Conservation (phyloP, 2,888 invertebrate species). For the Nasonia oneida region DNA sequence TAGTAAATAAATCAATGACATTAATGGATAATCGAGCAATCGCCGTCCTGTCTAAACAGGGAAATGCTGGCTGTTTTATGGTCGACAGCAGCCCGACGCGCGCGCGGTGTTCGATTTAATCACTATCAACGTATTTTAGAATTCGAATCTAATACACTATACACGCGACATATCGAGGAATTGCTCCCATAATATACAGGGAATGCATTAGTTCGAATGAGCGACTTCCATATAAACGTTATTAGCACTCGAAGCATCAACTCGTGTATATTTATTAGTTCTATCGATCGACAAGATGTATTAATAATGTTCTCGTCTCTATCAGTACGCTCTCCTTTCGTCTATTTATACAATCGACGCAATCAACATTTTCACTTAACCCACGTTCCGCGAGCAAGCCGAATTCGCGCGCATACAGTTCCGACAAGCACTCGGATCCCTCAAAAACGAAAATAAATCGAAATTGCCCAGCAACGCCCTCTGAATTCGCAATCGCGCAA, state of each 20-base stretch:
- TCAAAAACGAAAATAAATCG: neutral
- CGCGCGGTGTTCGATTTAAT: neutral
- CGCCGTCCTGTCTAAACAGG: neutral
- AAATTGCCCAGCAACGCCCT: neutral
- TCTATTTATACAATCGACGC: neutral
- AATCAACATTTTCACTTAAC: too few relatives aligned
- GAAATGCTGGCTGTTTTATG: neutral
- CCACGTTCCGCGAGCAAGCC: too few relatives aligned
- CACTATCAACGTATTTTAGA: neutral
- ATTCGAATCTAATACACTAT: neutral
- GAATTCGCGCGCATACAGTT: too few relatives aligned
- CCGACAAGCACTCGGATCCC: too few relatives aligned
- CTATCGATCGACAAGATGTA: neutral
- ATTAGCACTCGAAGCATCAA: neutral
- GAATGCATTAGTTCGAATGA: neutral
- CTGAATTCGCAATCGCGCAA: neutral
- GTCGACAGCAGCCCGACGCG: neutral
- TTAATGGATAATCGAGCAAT: conserved; percentile 25
- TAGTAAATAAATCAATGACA: conserved; percentile 34
- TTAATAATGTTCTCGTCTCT: neutral
- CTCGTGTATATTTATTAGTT: neutral
- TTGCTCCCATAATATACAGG: neutral
- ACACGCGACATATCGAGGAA: neutral
- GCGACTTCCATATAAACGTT: neutral
- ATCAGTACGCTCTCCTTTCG: neutral